Conservation (phyloP, 2,888 invertebrate species). For the Chrysolina haemoptera region DNA sequence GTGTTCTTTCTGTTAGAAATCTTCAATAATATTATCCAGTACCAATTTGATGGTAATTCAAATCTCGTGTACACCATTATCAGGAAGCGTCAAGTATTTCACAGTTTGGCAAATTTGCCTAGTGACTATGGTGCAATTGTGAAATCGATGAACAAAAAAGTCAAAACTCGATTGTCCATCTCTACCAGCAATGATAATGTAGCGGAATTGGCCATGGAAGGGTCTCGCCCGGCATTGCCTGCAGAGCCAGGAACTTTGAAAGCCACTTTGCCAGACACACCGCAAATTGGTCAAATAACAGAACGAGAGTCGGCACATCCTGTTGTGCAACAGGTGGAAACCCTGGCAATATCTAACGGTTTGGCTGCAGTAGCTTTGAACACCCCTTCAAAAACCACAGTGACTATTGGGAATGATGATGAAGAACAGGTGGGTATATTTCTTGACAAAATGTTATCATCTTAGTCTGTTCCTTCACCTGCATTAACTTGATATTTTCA, state of each 20-base stretch:
- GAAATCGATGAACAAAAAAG: conserved; percentile 78
- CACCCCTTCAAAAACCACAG: conserved; percentile 56
- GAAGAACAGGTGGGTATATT: conserved; percentile 42
- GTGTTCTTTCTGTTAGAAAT: conserved; percentile 99
- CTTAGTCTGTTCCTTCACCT: no score
- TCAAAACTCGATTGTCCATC: conserved; percentile 60
- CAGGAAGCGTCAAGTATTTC: conserved; percentile 97
- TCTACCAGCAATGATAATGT: conserved; percentile 73
- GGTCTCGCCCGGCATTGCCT: conserved; percentile 86
- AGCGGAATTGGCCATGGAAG: conserved; percentile 84
- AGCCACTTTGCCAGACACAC: conserved; percentile 91
- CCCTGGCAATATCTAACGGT: conserved; percentile 64
- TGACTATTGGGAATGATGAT: conserved; percentile 49
- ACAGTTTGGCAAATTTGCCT: conserved; percentile 96
- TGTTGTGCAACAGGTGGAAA: conserved; percentile 63
- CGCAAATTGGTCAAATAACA: conserved; percentile 78
- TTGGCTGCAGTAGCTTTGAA: conserved; percentile 63
- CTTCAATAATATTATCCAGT: conserved; percentile 99
- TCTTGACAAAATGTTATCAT: not conserved
- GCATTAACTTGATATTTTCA: no score
- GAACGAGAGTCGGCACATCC: conserved; percentile 95
- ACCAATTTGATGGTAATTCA: conserved; percentile 98
- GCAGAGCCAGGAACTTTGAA: conserved; percentile 94
- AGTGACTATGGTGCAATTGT: conserved; percentile 93
- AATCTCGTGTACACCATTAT: conserved; percentile 99